These are phyloP conservation scores for Coleophora flavipennella DNA, from an alignment of 2,888 invertebrate species.

Conservation along the genomic window DNA sequence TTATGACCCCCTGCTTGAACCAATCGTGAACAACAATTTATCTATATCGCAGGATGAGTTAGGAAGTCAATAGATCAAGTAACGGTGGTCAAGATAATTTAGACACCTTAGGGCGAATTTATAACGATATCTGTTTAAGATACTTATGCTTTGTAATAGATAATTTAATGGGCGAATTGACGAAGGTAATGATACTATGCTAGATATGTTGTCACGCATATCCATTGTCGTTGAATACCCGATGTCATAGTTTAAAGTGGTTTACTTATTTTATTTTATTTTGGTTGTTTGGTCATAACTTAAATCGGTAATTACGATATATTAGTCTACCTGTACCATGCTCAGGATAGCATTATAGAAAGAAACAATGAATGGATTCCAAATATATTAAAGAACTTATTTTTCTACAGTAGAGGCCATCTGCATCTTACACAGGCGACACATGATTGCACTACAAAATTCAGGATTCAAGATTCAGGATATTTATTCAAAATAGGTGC, in stretches of 20 bases:
- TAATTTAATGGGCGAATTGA: constrained; percentile 15
- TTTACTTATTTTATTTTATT: too few species aligned
- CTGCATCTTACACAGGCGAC: too few species aligned
- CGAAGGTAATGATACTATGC: constrained; percentile 6
- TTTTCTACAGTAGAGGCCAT: too few species aligned
- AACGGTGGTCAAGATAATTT: constrained; percentile 19
- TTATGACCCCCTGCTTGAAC: constrained; percentile 19
- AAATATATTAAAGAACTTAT: too few species aligned
- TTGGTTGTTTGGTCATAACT: too few species aligned
- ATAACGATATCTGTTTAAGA: constrained; percentile 24
- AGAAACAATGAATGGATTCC: too few species aligned
- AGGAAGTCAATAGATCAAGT: constrained; percentile 17
- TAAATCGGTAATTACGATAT: too few species aligned
- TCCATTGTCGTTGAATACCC: constrained; percentile 1
- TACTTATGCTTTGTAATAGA: constrained; percentile 31
- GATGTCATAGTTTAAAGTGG: constrained; percentile 1
- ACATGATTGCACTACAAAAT: too few species aligned
- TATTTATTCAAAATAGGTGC: too few species aligned
- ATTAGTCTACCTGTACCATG: too few species aligned
- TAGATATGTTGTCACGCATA: constrained; percentile 1
- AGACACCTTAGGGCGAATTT: constrained; percentile 26
- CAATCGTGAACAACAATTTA: constrained; percentile 3
- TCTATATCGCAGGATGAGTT: constrained; percentile 6
- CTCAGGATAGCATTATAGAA: too few species aligned
- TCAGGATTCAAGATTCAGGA: too few species aligned